Percentiles rank a stretch among this genome's conserved stretches.
phyloP scores from a whole-genome alignment of 2,113 vertebrate genomes.

The Mesocricetus auratus region DNA sequence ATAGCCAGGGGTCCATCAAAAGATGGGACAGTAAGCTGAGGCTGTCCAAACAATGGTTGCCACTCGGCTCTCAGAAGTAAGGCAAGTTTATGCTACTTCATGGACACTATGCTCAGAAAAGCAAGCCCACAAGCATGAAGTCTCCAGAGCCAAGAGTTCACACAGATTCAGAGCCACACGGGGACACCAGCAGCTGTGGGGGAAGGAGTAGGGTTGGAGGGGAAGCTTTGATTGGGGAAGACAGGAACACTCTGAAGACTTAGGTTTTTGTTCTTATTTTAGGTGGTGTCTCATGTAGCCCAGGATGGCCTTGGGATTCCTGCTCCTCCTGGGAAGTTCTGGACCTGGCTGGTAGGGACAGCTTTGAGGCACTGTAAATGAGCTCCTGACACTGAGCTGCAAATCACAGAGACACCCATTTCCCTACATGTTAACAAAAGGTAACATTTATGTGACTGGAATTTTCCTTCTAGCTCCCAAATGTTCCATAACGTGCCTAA shows the following conservation, averaged over 20 bases:
- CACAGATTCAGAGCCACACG: background rate
- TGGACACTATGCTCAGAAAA: background rate
- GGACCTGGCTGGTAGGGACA: no score
- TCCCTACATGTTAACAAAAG: background rate
- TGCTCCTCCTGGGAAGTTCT: background rate
- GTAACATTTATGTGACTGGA: background rate
- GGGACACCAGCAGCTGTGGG: background rate
- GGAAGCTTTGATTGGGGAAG: background rate
- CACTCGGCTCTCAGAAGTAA: background rate
- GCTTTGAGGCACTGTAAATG: fast-evolving
- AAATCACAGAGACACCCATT: background rate
- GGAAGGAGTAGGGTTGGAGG: background rate
- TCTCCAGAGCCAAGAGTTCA: background rate
- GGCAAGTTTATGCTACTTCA: background rate
- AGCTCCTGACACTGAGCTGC: fast-evolving
- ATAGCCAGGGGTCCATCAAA: fast-evolving
- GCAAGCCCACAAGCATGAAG: background rate
- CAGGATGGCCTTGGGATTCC: background rate
- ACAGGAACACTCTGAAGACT: background rate
- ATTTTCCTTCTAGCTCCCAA: background rate
- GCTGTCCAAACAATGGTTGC: background rate
- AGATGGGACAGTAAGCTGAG: fast-evolving
- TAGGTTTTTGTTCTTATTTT: no score
- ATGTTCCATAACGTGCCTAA: background rate
- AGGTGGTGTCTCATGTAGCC: background rate